phyloP scores from a whole-genome alignment of 2,797 vertebrate genomes.

The Squalus acanthias region DNA sequence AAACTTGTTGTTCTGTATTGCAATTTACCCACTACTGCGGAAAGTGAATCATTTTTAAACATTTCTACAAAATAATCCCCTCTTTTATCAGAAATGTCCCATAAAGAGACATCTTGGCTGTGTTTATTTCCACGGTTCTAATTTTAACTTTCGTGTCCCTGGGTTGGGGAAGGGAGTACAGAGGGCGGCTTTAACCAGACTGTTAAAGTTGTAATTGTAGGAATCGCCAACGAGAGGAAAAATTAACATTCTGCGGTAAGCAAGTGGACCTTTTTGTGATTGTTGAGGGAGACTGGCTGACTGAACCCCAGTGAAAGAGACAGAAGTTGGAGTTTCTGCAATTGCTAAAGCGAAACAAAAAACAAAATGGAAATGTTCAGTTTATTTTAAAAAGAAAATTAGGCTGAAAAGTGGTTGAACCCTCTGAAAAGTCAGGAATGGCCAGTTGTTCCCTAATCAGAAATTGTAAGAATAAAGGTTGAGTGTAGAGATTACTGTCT shows the following conservation, averaged over 20 bases:
- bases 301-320: background rate
- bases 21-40: too few relatives aligned
- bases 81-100: background rate
- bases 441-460: too few relatives aligned
- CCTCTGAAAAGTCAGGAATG: too few relatives aligned
- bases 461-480: too few relatives aligned
- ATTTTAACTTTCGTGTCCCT: background rate
- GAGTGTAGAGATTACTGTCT: too few relatives aligned
- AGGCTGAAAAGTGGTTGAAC: too few relatives aligned
- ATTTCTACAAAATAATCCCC: background rate
- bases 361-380: background rate
- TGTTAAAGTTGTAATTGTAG: background rate
- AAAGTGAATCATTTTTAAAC: too few relatives aligned
- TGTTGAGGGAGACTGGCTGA: background rate
- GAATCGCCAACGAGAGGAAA: background rate
- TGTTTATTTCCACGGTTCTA: background rate
- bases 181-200: background rate
- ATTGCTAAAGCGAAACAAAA: background rate
- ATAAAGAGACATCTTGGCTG: background rate
- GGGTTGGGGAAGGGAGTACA: background rate
- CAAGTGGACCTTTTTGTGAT: background rate
- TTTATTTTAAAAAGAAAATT: too few relatives aligned
- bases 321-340: background rate
- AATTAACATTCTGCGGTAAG: background rate
- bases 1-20: too few relatives aligned